phyloP scores from a whole-genome alignment of 1,140 invertebrate species.

The Linepithema humile region DNA sequence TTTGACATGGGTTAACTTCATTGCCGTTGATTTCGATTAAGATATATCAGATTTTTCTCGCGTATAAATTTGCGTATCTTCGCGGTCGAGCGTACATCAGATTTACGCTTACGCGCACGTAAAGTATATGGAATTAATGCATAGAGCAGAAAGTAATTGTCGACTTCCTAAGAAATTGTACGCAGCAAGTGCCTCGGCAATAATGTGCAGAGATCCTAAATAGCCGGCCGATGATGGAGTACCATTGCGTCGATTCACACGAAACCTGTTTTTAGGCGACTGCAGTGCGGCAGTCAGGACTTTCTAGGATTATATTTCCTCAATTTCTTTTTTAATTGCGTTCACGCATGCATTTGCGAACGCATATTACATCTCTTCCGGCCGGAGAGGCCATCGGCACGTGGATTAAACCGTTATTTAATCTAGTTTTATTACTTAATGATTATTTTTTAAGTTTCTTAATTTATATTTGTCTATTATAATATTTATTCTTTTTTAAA shows the following conservation, averaged over 20 bases:
- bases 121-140: slow-evolving; percentile 51
- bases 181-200: background rate
- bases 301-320: background rate
- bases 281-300: background rate
- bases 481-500: background rate
- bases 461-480: background rate
- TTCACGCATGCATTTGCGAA: too few relatives aligned
- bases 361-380: too few relatives aligned
- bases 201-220: background rate
- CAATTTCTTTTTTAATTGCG: background rate
- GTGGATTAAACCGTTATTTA: background rate
- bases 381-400: background rate
- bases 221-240: slow-evolving; percentile 4
- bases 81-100: slow-evolving; percentile 21
- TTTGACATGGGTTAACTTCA: background rate
- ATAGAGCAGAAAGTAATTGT: slow-evolving; percentile 34
- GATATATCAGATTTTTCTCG: slow-evolving; percentile 3
- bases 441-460: background rate
- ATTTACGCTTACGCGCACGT: slow-evolving; percentile 48
- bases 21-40: background rate
- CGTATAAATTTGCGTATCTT: background rate
- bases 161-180: slow-evolving; percentile 50
- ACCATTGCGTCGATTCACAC: slow-evolving; percentile 16
- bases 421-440: background rate
- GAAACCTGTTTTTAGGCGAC: slow-evolving; percentile 26